phyloP scores from a whole-genome alignment of 2,113 vertebrate species.

The Trichomycterus rosablanca region DNA sequence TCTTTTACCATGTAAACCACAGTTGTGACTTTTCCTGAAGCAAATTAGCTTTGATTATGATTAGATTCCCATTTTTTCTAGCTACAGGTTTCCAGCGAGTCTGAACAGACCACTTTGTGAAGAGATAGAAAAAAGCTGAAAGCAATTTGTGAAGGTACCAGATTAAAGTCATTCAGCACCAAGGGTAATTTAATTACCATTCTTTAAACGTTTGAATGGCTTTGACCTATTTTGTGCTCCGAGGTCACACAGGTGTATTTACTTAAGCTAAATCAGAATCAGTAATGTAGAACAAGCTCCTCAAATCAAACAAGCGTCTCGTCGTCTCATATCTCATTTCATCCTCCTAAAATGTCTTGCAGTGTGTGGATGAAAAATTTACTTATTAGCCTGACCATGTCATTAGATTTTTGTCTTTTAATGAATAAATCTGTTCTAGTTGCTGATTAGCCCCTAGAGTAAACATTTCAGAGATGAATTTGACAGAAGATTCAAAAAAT shows the following conservation, averaged over 20 bases:
- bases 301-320: slow-evolving; percentile 59
- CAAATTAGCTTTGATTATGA: slow-evolving; percentile 65
- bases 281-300: slow-evolving; percentile 67
- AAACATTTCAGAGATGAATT: slow-evolving; percentile 53
- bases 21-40: slow-evolving; percentile 45
- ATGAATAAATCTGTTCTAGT: slow-evolving; percentile 56
- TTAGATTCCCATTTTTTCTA: slow-evolving; percentile 62
- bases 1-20: slow-evolving; percentile 42
- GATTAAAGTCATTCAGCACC: slow-evolving; percentile 77
- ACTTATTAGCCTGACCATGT: slow-evolving; percentile 63
- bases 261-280: slow-evolving; percentile 73
- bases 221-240: slow-evolving; percentile 69
- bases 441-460: slow-evolving; percentile 52
- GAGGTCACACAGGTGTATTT: slow-evolving; percentile 75
- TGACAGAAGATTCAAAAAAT: slow-evolving; percentile 48
- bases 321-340: slow-evolving; percentile 54
- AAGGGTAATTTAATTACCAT: slow-evolving; percentile 79
- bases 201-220: slow-evolving; percentile 82
- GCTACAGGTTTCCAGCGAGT: slow-evolving; percentile 55
- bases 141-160: slow-evolving; percentile 75
- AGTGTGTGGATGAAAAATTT: slow-evolving; percentile 62
- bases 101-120: slow-evolving; percentile 59
- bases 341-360: slow-evolving; percentile 45
- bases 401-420: slow-evolving; percentile 54
- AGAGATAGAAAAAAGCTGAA: slow-evolving; percentile 68